Evolutionary conservation across 1,140 invertebrate species (phyloP).

Genomic region (Diachasma alloeum): DNA sequence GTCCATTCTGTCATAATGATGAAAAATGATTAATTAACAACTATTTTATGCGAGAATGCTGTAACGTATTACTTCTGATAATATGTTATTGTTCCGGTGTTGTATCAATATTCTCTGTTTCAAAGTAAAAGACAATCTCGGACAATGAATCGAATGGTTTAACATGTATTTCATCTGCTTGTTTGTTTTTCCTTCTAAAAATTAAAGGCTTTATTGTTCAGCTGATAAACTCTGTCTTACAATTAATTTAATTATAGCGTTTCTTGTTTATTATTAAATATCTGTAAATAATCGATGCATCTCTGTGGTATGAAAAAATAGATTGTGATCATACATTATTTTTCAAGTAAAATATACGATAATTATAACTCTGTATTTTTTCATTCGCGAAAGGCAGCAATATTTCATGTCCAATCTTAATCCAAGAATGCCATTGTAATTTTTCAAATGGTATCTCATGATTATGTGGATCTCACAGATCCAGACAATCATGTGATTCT

Average conservation of each 20-base stretch:
- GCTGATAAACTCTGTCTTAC: slow-evolving; percentile 26
- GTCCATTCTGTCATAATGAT: slow-evolving; percentile 51
- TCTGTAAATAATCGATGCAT: slow-evolving; percentile 30
- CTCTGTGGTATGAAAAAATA: slow-evolving; percentile 30
- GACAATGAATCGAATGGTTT: slow-evolving; percentile 33
- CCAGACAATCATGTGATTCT: too few relatives aligned
- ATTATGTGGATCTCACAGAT: not conserved
- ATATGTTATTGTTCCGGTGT: slow-evolving; percentile 19
- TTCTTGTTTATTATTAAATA: not conserved
- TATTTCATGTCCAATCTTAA: too few relatives aligned
- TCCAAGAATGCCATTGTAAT: not conserved
- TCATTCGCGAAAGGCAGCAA: too few relatives aligned
- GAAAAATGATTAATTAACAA: slow-evolving; percentile 17
- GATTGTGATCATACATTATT: slow-evolving; percentile 20
- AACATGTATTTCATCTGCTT: not conserved
- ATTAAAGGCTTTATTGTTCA: slow-evolving; percentile 5
- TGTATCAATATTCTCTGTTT: not conserved
- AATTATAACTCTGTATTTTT: not conserved
- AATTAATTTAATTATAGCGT: slow-evolving; percentile 22
- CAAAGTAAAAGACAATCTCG: slow-evolving; percentile 29
- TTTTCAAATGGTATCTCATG: not conserved
- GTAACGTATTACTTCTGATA: slow-evolving; percentile 46
- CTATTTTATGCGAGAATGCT: slow-evolving; percentile 28
- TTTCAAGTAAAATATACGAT: not conserved
- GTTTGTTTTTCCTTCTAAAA: not conserved